Evolutionary conservation across 2,113 vertebrate genomes (phyloP).

Genomic region (Centropus unirufus): DNA sequence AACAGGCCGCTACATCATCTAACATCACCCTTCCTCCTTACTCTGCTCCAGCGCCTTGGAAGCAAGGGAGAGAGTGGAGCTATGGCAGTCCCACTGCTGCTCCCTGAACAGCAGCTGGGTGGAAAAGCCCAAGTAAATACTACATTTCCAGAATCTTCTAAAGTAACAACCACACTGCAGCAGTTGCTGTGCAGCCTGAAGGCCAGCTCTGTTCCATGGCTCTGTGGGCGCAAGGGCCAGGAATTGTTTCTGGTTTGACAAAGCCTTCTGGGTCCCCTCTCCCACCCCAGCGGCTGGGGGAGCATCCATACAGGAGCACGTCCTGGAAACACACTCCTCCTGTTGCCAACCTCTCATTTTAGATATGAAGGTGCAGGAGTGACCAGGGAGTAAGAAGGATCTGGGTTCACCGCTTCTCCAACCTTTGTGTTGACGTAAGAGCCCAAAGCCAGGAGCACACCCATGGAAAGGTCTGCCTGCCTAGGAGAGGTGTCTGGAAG

Average conservation of each 20-base stretch:
- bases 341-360: neutral
- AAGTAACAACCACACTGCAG: neutral
- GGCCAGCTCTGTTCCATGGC: neutral
- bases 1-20: rapidly evolving
- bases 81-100: neutral
- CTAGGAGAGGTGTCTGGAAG: neutral
- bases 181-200: neutral
- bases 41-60: neutral
- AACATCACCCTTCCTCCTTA: neutral
- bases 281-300: neutral
- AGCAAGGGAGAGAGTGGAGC: neutral
- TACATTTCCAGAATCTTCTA: neutral
- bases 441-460: neutral
- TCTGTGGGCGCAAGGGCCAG: neutral
- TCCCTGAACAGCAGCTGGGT: neutral
- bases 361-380: neutral
- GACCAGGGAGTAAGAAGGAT: neutral
- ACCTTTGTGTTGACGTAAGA: neutral
- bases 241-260: neutral
- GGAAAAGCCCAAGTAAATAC: neutral
- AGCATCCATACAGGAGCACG: neutral
- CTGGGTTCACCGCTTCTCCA: neutral
- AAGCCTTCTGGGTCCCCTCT: neutral
- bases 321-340: neutral
- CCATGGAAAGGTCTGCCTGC: neutral